These are phyloP conservation scores for Drosophila yakuba DNA, from an alignment of 1,140 invertebrate species.

Conservation along the genomic window DNA sequence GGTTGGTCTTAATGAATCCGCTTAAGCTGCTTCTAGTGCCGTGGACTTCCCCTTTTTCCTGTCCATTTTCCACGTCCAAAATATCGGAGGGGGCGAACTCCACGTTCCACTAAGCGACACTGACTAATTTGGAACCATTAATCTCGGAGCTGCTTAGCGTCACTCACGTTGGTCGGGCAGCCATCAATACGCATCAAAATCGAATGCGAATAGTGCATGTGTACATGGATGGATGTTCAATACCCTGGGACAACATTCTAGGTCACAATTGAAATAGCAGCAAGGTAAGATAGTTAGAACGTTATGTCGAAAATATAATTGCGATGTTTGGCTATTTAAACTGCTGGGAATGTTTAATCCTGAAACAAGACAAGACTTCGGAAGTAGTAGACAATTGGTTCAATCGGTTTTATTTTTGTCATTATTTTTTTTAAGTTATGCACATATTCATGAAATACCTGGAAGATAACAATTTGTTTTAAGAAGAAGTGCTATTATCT, in stretches of 20 bases:
- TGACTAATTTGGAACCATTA: slow-evolving; percentile 78
- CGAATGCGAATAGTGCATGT: slow-evolving; percentile 53
- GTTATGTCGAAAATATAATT: too few relatives aligned
- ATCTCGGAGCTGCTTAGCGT: slow-evolving; percentile 76
- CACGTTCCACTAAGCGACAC: slow-evolving; percentile 69
- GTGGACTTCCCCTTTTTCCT: slow-evolving; percentile 8
- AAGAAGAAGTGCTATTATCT: slow-evolving; percentile 13
- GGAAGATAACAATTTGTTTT: too few relatives aligned
- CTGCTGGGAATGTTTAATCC: not conserved
- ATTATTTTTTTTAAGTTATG: not conserved
- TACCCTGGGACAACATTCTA: not conserved
- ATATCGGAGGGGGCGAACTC: slow-evolving; percentile 28
- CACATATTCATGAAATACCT: too few relatives aligned
- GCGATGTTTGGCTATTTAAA: too few relatives aligned
- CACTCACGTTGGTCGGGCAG: slow-evolving; percentile 46
- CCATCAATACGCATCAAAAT: slow-evolving; percentile 78
- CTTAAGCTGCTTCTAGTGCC: slow-evolving; percentile 26
- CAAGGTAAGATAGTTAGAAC: too few relatives aligned
- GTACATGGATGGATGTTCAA: slow-evolving; percentile 33
- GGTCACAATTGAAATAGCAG: too few relatives aligned
- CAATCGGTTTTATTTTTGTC: not conserved
- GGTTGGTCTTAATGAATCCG: slow-evolving; percentile 43
- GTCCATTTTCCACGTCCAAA: slow-evolving; percentile 1
- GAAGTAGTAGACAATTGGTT: too few relatives aligned
- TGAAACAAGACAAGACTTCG: not conserved